Base-by-base conservation (phyloP, 2,797 vertebrate genomes). In the Coregonus suidteri region DNA sequence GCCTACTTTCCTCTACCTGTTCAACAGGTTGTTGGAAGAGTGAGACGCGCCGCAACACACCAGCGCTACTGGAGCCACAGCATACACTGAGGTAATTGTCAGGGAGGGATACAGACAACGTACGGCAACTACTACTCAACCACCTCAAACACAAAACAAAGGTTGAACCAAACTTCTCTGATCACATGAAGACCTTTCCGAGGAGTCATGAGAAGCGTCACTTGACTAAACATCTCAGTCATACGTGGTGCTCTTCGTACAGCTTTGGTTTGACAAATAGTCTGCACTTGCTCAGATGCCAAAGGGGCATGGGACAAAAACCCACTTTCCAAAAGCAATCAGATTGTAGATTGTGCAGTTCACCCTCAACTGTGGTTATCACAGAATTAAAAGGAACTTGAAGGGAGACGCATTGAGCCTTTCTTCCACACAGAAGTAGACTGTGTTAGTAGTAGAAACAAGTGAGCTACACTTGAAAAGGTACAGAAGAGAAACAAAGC, bases 361-460 rank as follows among this genome's bases (percentile, higher is more conserved):
- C 62, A 81, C 18, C 71, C 74, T 82, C 56, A 78, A 75, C 67
- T 25, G 31, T 62, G 41, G 74, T 25, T 71, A 86, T 47, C 41
- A 47, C 41, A 75, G 71, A 72, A 64, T 35, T n/a, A 54, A 51
- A 64, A 62, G 66, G 41, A 7, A 64, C 54, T 53, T 18, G 78
- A 71, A 74, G 62, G 72, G 77, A 78, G 64, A 79, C 65, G 81
- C 68, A 25, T 34, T 0, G 20, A 88, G 90, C 75, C 85, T 90
- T 78, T 90, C 90, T 91, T 91, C 88, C 68, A 11, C 41, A 82
- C n/a, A 82, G 85, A 90, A 90, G 90, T 83, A 83, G 89, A 86
- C 88, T 81, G 1, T 83, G 80, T 93, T 92, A 94, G 91, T 90
- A 79, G 62, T 65, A 80, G 30, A 67, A 16, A 64, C 35, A 41